These are phyloP conservation scores for Meganola albula DNA, from an alignment of 2,888 invertebrate species.

Conservation along the genomic window DNA sequence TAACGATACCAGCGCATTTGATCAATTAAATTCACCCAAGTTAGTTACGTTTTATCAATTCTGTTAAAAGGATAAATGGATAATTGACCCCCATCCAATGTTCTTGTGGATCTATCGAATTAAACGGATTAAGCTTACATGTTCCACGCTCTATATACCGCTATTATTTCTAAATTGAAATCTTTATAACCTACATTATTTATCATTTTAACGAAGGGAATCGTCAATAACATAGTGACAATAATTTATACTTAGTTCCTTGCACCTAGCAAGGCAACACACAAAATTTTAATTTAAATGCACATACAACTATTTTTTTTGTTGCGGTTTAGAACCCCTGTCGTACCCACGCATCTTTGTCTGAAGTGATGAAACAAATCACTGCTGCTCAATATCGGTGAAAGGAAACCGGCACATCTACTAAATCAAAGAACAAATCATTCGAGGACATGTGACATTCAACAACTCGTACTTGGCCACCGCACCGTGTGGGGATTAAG, in stretches of 20 bases:
- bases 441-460: too few relatives aligned
- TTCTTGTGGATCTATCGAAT: conserved; percentile 64
- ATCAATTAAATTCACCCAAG: conserved; percentile 72
- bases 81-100: conserved; percentile 75
- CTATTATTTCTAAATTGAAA: conserved; percentile 29
- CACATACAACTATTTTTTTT: too few relatives aligned
- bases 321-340: too few relatives aligned
- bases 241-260: conserved; percentile 3
- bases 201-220: conserved; percentile 13
- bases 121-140: conserved; percentile 59
- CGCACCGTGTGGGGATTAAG: too few relatives aligned
- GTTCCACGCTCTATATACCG: conserved; percentile 51
- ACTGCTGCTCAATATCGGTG: too few relatives aligned
- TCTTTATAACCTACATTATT: conserved; percentile 20
- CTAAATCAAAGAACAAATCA: too few relatives aligned
- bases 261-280: too few relatives aligned
- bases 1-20: conserved; percentile 57
- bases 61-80: conserved; percentile 77
- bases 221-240: not conserved
- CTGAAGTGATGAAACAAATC: too few relatives aligned
- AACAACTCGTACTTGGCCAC: too few relatives aligned
- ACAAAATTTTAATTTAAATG: too few relatives aligned
- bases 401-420: too few relatives aligned
- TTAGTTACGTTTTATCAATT: conserved; percentile 76
- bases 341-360: too few relatives aligned